Conservation (phyloP, 2,113 vertebrate genomes). For the Pitta sordida region DNA sequence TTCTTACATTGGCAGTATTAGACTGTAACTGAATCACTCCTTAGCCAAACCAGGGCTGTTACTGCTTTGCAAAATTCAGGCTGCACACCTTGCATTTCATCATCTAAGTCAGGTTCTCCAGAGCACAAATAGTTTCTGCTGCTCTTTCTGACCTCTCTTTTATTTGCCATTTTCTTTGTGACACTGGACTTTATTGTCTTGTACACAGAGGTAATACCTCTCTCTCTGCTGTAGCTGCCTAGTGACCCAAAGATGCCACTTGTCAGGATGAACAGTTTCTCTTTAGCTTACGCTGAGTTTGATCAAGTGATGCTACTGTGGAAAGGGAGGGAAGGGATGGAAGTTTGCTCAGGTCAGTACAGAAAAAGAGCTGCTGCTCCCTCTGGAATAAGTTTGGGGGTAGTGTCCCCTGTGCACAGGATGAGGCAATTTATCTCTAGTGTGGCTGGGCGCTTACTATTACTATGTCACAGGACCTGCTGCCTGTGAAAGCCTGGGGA, state of each 20-base stretch:
- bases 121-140: not conserved
- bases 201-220: not conserved
- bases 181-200: not conserved
- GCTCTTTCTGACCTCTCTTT: not conserved
- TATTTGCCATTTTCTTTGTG: not conserved
- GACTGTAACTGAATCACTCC: not conserved
- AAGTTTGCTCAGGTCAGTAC: not conserved
- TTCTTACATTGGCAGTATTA: not conserved
- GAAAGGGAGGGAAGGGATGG: not conserved
- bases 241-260: not conserved
- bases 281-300: not conserved
- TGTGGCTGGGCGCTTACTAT: not conserved
- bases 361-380: not conserved
- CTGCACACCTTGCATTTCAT: not conserved
- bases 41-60: not conserved
- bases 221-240: not conserved
- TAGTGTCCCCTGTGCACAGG: not conserved
- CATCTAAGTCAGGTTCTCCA: not conserved
- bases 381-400: not conserved
- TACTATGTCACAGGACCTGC: not conserved
- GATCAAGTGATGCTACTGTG: not conserved
- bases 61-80: not conserved
- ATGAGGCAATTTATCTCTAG: fast-evolving
- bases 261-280: not conserved
- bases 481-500: not conserved